Percentiles rank a stretch among this genome's conserved stretches.
These are phyloP conservation scores for Prosapia bicincta DNA, from an alignment of 2,888 invertebrate species.

Conservation along the genomic window DNA sequence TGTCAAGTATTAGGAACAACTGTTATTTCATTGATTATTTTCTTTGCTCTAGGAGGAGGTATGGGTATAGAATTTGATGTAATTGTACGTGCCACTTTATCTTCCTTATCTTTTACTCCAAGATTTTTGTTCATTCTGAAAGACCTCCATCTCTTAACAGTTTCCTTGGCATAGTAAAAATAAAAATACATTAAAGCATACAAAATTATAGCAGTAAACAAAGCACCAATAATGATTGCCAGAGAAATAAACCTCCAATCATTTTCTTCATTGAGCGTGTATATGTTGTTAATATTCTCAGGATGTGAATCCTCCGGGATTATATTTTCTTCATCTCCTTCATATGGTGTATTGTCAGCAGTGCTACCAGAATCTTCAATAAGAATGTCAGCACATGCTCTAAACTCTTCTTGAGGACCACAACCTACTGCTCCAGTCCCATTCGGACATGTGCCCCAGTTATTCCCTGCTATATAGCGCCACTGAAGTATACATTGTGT, in stretches of 20 bases:
- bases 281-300: constrained; percentile 49
- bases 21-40: background rate
- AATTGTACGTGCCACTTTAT: background rate
- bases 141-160: constrained; percentile 18
- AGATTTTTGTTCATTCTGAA: background rate
- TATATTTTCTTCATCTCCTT: constrained; percentile 31
- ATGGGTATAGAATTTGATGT: background rate
- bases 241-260: constrained; percentile 41
- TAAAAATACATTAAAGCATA: constrained; percentile 69
- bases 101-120: background rate
- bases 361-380: constrained; percentile 56
- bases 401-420: constrained; percentile 85
- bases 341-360: constrained; percentile 40
- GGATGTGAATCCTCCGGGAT: constrained; percentile 49
- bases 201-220: constrained; percentile 61
- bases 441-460: constrained; percentile 73
- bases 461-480: constrained; percentile 78
- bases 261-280: constrained; percentile 37
- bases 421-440: constrained; percentile 79
- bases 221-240: constrained; percentile 60
- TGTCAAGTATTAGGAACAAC: background rate
- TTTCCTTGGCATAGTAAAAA: constrained; percentile 66
- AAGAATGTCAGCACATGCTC: constrained; percentile 78
- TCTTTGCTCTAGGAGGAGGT: constrained; percentile 14
- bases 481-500: constrained; percentile 83